phyloP scores from a whole-genome alignment of 2,113 vertebrate species.

The Macheiramphus alcinus region DNA sequence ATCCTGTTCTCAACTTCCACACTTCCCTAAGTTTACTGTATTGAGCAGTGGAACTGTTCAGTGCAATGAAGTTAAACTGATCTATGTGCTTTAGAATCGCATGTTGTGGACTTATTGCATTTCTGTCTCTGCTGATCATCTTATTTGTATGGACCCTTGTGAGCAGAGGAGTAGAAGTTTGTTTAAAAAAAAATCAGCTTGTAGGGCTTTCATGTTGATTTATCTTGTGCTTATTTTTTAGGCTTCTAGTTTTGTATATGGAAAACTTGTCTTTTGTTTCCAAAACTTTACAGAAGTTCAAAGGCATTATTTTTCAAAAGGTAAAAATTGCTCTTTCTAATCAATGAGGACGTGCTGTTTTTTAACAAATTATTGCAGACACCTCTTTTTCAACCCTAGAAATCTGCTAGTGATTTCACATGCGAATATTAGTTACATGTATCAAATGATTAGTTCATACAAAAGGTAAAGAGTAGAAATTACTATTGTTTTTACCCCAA shows the following conservation, averaged over 20 bases:
- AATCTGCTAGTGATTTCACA: neutral
- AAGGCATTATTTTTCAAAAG: neutral
- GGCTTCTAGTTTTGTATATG: neutral
- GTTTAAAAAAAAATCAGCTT: neutral
- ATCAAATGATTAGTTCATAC: neutral
- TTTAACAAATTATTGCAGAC: neutral
- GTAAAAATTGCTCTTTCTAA: neutral
- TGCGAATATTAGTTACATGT: neutral
- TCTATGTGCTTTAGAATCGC: neutral
- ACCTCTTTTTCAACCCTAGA: neutral
- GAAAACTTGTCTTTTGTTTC: neutral
- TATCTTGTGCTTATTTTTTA: neutral
- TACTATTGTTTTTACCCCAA: neutral
- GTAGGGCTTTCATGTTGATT: neutral
- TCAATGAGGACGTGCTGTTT: neutral
- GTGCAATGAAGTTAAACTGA: neutral
- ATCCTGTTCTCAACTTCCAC: neutral
- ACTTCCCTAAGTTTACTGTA: neutral
- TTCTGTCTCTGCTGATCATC: neutral
- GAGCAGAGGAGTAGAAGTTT: neutral
- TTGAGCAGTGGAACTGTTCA: neutral
- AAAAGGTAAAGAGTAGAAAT: neutral
- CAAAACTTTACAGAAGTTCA: neutral
- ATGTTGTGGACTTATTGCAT: neutral
- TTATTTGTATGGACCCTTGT: neutral